Conservation (phyloP, 2,113 vertebrate species). For the Litocranius walleri region DNA sequence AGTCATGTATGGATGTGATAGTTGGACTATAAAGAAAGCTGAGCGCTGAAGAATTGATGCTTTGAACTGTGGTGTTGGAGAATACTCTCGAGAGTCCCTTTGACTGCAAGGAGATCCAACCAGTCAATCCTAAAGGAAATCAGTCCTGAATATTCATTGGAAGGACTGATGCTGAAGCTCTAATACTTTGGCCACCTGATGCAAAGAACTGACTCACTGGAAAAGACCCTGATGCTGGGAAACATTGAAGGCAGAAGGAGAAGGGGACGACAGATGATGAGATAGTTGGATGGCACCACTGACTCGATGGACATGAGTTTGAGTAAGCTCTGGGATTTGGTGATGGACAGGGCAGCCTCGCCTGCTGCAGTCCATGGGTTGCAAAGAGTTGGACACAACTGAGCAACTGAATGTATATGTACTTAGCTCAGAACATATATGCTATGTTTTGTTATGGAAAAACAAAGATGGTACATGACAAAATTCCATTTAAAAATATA, state of each 20-base stretch:
- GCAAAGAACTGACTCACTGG: not conserved
- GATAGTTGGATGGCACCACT: not conserved
- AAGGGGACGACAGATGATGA: not conserved
- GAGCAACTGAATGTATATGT: not conserved
- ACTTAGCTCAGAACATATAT: not conserved
- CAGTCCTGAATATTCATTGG: not conserved
- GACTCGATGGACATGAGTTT: not conserved
- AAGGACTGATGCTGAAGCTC: not conserved
- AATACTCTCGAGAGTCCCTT: not conserved
- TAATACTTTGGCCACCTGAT: not conserved
- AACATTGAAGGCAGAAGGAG: not conserved
- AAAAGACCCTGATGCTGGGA: not conserved
- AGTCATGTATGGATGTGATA: not conserved
- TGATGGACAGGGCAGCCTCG: not conserved
- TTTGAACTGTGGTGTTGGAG: not conserved
- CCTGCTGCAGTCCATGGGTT: not conserved
- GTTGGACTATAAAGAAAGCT: not conserved
- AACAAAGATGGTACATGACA: not conserved
- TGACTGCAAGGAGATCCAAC: not conserved
- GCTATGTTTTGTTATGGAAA: not conserved
- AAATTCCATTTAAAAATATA: not conserved
- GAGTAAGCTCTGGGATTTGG: not conserved
- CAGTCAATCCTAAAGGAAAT: not conserved
- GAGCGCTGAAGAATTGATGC: rapidly evolving
- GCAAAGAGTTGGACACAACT: not conserved